Evolutionary conservation across 2,888 invertebrate species (phyloP), one percentile per base, ranked within the genome.

Genomic region (Cataglyphis altisquamis): DNA sequence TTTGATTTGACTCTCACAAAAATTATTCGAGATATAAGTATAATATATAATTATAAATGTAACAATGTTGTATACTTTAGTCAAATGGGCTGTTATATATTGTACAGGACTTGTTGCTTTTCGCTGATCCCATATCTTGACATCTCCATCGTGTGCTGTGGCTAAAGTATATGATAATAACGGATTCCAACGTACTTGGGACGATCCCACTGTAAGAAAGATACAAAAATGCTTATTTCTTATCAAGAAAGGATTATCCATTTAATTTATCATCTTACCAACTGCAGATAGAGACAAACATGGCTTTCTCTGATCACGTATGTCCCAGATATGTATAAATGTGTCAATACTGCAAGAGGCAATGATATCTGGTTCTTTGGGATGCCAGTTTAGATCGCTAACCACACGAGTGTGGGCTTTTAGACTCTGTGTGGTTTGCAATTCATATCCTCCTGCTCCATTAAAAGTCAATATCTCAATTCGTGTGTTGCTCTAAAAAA

Each of bases 281-380:
- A 99, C 98, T 89, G 98, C 98, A 91, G 98, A 98, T 52, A 99
- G 95, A 6, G 98, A 98, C 66, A 97, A 95, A 18, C 97, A 96
- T 25, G 99, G 99, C 94, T 97, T 97, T 85, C 98, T 96, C 10
- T 97, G 96, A 95, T 98, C 98, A 91, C 98, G 95, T 73, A 98
- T 96, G 94, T 99, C 99, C 99, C 99, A 99, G 82, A 99, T 96
- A 94, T 98, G 97, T 55, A 98, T 98, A 92, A 97, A 98, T 60
- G 98, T 98, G 94, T 99, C 99, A 77, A 98, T 98, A 5, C 99
- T 99, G 93, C 98, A 98, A 64, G 98, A 98, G 10, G 98, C 98
- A 83, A 98, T 94, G 67, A 97, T 94, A 94, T 97, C 97, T 1
- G 97, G 96, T 93, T 98, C 97, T 93, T 96, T 96, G 72, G 96